These are phyloP conservation scores for Nautilus pompilius DNA, from an alignment of 1,140 invertebrate species.

Conservation along the genomic window DNA sequence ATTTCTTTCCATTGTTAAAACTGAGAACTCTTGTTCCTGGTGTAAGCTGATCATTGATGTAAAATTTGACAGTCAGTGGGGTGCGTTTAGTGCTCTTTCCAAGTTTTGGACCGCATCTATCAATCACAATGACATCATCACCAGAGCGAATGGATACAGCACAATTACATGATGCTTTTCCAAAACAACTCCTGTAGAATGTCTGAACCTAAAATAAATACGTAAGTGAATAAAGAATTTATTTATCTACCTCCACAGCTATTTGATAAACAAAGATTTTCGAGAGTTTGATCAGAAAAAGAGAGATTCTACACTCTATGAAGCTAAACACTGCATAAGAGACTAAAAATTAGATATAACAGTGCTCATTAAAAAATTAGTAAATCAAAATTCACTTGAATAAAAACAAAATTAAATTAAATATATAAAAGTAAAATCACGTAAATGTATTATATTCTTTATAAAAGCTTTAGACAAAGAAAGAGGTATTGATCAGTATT, in stretches of 20 bases:
- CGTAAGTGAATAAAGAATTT: background rate
- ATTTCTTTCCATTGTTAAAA: too few species aligned
- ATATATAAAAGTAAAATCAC: too few species aligned
- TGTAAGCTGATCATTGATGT: slow-evolving; percentile 36
- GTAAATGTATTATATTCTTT: too few species aligned
- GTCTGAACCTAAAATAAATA: slow-evolving; percentile 23
- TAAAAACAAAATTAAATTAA: too few species aligned
- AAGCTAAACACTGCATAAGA: too few species aligned
- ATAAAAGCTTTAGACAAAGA: too few species aligned
- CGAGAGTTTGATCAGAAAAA: too few species aligned
- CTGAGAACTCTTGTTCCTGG: slow-evolving; percentile 33
- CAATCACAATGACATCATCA: slow-evolving; percentile 40
- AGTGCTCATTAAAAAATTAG: too few species aligned
- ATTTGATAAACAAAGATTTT: slow-evolving; percentile 1
- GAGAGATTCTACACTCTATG: too few species aligned
- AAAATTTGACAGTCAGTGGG: slow-evolving; percentile 29
- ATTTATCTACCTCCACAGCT: background rate
- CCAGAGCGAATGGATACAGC: slow-evolving; percentile 29
- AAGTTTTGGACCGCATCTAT: slow-evolving; percentile 22
- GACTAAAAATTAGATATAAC: too few species aligned
- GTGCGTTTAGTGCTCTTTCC: slow-evolving; percentile 7
- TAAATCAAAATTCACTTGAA: too few species aligned
- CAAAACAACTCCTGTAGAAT: slow-evolving; percentile 23
- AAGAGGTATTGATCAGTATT: too few species aligned
- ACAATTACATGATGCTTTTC: slow-evolving; percentile 30